Evolutionary conservation across 2,888 invertebrate species (phyloP), one percentile per base, ranked within the genome.

Genomic region (Macrophya alboannulata): DNA sequence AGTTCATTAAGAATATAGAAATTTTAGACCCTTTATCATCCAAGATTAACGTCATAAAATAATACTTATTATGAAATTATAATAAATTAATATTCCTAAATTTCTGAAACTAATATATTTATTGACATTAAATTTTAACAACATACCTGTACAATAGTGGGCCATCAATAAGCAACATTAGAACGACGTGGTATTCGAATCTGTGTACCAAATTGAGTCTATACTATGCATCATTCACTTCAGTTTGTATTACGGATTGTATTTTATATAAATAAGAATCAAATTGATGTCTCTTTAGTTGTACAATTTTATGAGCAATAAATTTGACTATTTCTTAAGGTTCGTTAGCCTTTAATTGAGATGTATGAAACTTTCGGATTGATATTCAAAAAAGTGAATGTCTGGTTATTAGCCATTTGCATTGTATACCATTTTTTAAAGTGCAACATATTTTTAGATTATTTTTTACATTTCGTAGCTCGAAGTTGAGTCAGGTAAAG

Each of bases 371-470:
- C 55, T 55, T 55, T 77, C 17, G 12, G 8, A 15, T 37, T n/a
- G 37, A 9, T 77, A 55, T 31, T n/a, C 4, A 55, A 55, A 8
- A 55, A 31, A 77, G 10, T 51, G 51, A 77, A 55, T 31, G 48
- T 77, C 8, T 17, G 0, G 25, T 51, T 51, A 77, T 55, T 55
- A 55, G 17, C 51, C n/a, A 77, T 77, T 77, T 17, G 77, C 77
- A 31, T 31, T 77, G 37, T 55, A 55, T 51, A 77, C 17, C 17
- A 31, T 43, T 31, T 9, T 77, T 77, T 15, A 55, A 51, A 77
- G 31, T 77, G 51, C 77, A 55, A 77, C 31, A 77, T 77, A 77
- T 77, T 77, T 76, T 76, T 21, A 21, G 12, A 74, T 74, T 51
- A 74, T 25, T 74, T 55, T 51, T 10, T 31, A 51, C 17, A 77